Conservation (phyloP, 2,797 vertebrate genomes). For the Geotrypetes seraphini region DNA sequence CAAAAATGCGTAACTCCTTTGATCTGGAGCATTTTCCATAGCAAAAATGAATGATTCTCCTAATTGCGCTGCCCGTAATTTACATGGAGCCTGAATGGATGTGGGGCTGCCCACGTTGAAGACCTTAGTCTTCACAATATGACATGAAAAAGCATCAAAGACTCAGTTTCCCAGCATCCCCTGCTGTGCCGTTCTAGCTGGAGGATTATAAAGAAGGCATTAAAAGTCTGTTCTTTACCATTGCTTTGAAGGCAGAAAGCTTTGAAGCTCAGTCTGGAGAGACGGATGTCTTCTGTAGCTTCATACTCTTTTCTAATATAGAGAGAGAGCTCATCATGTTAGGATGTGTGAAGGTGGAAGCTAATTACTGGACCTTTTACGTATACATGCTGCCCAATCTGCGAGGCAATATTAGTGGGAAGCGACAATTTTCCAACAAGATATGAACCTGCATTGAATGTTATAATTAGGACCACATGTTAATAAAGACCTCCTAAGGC, state of each 20-base stretch:
- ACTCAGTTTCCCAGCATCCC: slow-evolving; percentile 22
- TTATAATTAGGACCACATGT: too few species aligned
- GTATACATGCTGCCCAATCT: too few species aligned
- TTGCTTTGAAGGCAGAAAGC: background rate
- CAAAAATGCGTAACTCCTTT: too few species aligned
- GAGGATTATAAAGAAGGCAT: background rate
- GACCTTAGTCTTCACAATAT: slow-evolving; percentile 40
- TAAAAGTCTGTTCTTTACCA: background rate
- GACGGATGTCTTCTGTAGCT: background rate
- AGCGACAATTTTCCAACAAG: too few species aligned
- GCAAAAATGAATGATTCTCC: background rate
- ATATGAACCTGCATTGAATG: too few species aligned
- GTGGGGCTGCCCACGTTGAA: slow-evolving; percentile 37
- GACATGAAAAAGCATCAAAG: slow-evolving; percentile 40
- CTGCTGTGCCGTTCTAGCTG: background rate
- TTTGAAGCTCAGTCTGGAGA: slow-evolving; percentile 31
- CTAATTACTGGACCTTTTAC: too few species aligned
- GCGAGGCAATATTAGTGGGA: too few species aligned
- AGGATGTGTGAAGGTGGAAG: too few species aligned
- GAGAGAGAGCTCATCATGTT: too few species aligned
- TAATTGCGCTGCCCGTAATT: background rate
- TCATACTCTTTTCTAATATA: too few species aligned
- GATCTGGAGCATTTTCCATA: background rate
- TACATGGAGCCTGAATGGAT: background rate
- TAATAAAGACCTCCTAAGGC: too few species aligned